Percentiles rank a stretch among this genome's conserved stretches.
These are phyloP conservation scores for Ceyx margarethae DNA, from an alignment of 2,113 vertebrate species.

Conservation along the genomic window DNA sequence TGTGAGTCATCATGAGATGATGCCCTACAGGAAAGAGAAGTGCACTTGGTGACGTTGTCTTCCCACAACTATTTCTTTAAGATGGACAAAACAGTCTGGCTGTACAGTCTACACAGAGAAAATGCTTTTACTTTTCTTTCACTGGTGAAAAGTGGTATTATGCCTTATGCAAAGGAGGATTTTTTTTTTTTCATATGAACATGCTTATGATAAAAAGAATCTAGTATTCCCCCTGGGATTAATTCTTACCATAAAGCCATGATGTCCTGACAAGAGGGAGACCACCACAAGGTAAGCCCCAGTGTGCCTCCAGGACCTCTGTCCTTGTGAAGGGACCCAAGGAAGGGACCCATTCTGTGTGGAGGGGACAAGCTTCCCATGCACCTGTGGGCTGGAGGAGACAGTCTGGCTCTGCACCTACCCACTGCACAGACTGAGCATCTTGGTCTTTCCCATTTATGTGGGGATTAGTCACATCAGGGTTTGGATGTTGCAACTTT, in stretches of 20 bases:
- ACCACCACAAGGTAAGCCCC: rapidly evolving
- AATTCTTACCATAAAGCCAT: neutral
- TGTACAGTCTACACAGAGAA: neutral
- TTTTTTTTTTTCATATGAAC: neutral
- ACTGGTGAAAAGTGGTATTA: neutral
- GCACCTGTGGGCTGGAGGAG: neutral
- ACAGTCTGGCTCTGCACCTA: neutral
- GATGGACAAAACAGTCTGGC: neutral
- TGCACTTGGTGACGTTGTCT: neutral
- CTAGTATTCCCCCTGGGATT: neutral
- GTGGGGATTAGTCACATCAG: neutral
- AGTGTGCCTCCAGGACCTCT: rapidly evolving
- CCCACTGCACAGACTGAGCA: neutral
- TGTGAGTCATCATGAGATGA: neutral
- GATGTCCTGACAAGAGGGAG: rapidly evolving
- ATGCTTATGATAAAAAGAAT: neutral
- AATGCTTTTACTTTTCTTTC: neutral
- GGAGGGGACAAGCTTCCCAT: neutral
- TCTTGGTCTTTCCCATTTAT: neutral
- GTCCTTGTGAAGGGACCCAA: rapidly evolving
- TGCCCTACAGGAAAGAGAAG: neutral
- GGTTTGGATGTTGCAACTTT: neutral
- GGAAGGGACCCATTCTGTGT: neutral
- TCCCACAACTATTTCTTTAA: neutral
- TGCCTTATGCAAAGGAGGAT: neutral